Base-by-base conservation (phyloP, 2,797 vertebrate genomes). In the Urophycis tenuis region DNA sequence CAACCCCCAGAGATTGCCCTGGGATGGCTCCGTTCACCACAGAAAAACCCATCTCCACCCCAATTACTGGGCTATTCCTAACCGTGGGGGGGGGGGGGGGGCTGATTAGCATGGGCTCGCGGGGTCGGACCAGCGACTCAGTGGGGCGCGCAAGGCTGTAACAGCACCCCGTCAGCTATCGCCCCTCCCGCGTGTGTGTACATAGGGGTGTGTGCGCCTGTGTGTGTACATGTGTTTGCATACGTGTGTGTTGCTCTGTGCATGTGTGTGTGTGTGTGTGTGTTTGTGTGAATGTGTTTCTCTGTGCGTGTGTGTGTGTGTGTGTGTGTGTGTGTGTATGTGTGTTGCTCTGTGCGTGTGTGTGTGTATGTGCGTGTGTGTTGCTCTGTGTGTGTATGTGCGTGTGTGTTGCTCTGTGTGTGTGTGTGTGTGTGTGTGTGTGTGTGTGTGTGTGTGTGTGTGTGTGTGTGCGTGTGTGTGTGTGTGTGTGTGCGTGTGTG, bases 61-160 rank as follows among this genome's bases (percentile, higher is more conserved):
- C 82, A 87, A 85, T 89, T 87, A 85, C 83, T 39, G 73, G 22
- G 0, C 75, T 36, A 67, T 36, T 77, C 25, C 80, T 79, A 12
- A 14, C 39, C 12, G 39, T 41, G 39, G 45, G 69, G 30, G 67
- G 8, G 73, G 71, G 9, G 31, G 17, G 25, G 39, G 14, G 12
- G 39, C 39, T 75, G 73, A 72, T 80, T 70, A 69, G 74, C 71
- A 73, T 4, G 3, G 76, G 72, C 82, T 81, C 76, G 78, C 75
- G 36, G 78, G 75, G 72, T 49, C 29, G 64, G 71, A 79, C 33
- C 49, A 78, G 76, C 72, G 76, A 64, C 29, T 81, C 79, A 10
- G 67, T 12, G 0, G 77, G 83, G 78, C 73, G 74, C 60, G 74
- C 78, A 69, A 60, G 5, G 15, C 74, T 25, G 75, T 67, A 67